Base-by-base conservation (phyloP, 2,888 invertebrate genomes). In the Hirtodrosophila confusa region DNA sequence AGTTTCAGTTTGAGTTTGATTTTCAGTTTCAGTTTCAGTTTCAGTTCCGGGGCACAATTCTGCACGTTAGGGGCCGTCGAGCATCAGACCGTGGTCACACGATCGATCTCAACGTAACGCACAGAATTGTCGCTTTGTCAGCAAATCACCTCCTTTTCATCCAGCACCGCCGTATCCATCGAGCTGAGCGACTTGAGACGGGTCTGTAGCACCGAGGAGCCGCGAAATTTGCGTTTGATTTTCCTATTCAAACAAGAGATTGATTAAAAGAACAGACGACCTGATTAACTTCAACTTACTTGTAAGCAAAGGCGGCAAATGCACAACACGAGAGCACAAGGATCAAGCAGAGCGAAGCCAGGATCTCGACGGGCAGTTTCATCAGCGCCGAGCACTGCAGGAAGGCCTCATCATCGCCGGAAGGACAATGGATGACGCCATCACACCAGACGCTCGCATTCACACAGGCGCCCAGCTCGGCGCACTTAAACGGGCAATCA, bases 111-210 rank as follows among this genome's bases (percentile, higher is more conserved):
- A 91, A 97, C 96, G 92, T 97, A 97, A 91, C 96, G 96, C 93
- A 96, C 97, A 95, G 97, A 96, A 95, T 96, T 96, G 94, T 97
- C 96, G 95, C 95, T 96, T 94, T 96, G 97, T 97, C 97, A 97
- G 97, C 97, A 96, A 94, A 97, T 96, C 93, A 96, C 95, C 92
- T 96, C 96, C 92, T 96, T 96, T 88, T 96, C 96, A 86, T 96
- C 96, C 87, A 96, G 94, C 71, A 96, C 95, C 74, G 96, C 96
- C 75, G 96, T 96, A 92, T 96, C 96, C 91, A 92, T 91, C 6
- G 95, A 96, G 63, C 92, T 92, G 51, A 96, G 93, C 77, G 96
- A 96, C 90, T 96, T 96, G 67, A 96, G 93, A 4, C 96, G 93
- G 77, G 95, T 95, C 90, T 96, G 96, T 31, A 96, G 93, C 58